Evolutionary conservation across 2,797 vertebrate genomes (phyloP).

Genomic region (Sternotherus odoratus): DNA sequence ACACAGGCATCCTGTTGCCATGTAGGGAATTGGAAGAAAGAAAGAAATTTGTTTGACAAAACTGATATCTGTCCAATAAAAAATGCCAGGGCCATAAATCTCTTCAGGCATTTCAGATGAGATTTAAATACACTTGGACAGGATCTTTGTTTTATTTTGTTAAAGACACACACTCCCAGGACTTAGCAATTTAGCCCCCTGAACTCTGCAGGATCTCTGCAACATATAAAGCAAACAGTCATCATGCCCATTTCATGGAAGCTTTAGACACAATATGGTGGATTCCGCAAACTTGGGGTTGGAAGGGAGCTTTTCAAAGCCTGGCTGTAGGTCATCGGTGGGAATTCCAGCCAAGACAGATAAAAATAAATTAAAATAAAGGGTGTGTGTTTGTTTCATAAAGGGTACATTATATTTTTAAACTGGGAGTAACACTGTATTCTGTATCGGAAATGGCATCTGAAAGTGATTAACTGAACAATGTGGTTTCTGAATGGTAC

Average conservation of each 20-base stretch:
- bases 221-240: conserved; percentile 74
- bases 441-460: conserved; percentile 91
- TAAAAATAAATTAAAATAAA: conserved; percentile 84
- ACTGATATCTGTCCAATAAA: conserved; percentile 46
- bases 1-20: background rate
- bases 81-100: conserved; percentile 42
- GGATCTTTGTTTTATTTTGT: conserved; percentile 74
- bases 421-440: conserved; percentile 91
- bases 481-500: conserved; percentile 92
- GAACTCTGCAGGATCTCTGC: conserved; percentile 72
- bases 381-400: conserved; percentile 56
- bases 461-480: conserved; percentile 94
- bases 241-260: conserved; percentile 66
- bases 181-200: conserved; percentile 53
- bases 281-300: conserved; percentile 72
- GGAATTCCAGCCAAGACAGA: conserved; percentile 87
- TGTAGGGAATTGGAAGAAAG: background rate
- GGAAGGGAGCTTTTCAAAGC: conserved; percentile 84
- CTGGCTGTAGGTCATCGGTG: conserved; percentile 88
- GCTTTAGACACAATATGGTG: conserved; percentile 62
- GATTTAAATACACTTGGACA: conserved; percentile 15
- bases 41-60: conserved; percentile 37
- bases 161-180: conserved; percentile 63
- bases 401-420: conserved; percentile 93
- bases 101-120: conserved; percentile 32